Base-by-base conservation (phyloP, 2,113 vertebrate species). In the Thomomys bottae region DNA sequence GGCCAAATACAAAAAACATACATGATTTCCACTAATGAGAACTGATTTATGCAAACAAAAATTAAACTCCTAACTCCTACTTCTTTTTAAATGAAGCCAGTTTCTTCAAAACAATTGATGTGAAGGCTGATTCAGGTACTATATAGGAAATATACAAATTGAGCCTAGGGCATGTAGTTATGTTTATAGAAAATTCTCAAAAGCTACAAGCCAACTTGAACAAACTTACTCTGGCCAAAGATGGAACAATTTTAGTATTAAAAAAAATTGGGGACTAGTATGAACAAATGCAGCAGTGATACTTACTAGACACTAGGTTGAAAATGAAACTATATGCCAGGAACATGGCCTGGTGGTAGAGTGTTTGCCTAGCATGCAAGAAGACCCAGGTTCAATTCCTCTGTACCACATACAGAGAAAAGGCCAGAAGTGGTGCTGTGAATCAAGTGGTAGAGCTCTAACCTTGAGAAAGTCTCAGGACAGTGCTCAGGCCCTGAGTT, bases 101-200 rank as follows among this genome's bases (percentile, higher is more conserved):
- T 32, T 72, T 86, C 49, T 67, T 93, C 17, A 54, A 45, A 78
- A 94, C 40, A 90, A 92, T 63, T 92, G 21, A 84, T 84, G 84
- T 26, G 59, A 61, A 7, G 20, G 6, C 24, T 61, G 59, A 61
- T 26, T 34, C 26, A 91, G 32, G 23, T 36, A 12, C 82, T 61
- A 7, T 59, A 15, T 42, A 40, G 38, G 21, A 90, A 92, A 59
- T 73, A 5, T 40, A 73, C 26, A 89, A 38, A 12, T 61, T 88
- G 64, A 92, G 2, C 6, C 4, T 80, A 45, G n/a, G 32, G 59
- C 6, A 68, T 42, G 32, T 42, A 76, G 4, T 72, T 89, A 80
- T 11, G 28, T 20, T 80, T 64, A 87, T 90, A 78, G 24, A 92
- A 82, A 86, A 57, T 70, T 88, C 77, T 88, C 78, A 86, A 71